Base-by-base conservation (phyloP, 2,113 vertebrate species). In the Peromyscus californicus region DNA sequence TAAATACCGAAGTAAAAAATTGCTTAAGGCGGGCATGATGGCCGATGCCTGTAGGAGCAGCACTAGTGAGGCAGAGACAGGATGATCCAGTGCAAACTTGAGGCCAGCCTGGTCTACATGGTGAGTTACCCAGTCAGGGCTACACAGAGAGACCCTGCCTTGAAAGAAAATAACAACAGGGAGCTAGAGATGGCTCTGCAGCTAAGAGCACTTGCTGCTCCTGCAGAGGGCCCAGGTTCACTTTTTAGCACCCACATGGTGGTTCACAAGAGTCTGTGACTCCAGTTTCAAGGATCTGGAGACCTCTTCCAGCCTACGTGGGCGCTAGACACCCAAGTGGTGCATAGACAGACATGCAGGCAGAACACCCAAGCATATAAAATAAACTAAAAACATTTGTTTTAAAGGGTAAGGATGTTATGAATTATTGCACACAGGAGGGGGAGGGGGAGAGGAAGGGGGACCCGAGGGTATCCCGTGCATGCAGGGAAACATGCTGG, bases 1-100 rank as follows among this genome's bases (percentile, higher is more conserved):
- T 69, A 70, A 91, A 89, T n/a, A 67, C 5, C 51, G 33, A 74
- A 94, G 36, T 95, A 83, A 88, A 94, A 85, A 74, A 9, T 88
- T 94, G 85, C 72, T 88, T 88, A 88, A 72, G 85, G 45, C 4
- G 12, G 48, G 5, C 36, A 13, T 89, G 51, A 5, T 59, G 9
- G 4, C 15, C 51, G 29, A 6, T 74, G 13, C 26, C 48, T 74
- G 4, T 74, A 74, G 10, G 51, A 36, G 19, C 65, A 89, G 69
- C 48, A 57, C 51, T 19, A n/a, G 7, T 5, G 24, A 42, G 22
- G 69, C 48, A 74, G 51, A 57, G 48, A 22, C 48, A 72, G 51
- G 13, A 57, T 17, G 67, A 19, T 5, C 31, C 36, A 42, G 33
- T 29, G 36, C 51, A 39, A 72, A 36, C 29, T 16, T 29, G 22